Conservation (phyloP, 2,888 invertebrate species). For the Mantis religiosa region DNA sequence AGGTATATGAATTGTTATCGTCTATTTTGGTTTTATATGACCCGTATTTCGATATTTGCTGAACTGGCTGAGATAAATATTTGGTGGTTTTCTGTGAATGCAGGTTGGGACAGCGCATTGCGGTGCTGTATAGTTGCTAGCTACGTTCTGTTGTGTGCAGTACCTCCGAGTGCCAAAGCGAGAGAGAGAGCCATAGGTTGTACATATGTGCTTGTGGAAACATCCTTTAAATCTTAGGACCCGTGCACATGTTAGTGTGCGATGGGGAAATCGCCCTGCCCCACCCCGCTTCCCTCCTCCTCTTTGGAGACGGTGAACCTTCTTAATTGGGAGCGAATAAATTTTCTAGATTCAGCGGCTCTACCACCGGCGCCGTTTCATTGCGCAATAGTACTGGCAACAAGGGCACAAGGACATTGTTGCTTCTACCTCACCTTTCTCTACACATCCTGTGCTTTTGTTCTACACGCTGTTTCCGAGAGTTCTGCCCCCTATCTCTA, state of each 20-base stretch:
- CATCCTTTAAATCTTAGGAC: background rate
- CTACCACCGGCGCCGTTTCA: background rate
- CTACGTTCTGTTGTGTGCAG: no score
- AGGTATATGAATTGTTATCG: no score
- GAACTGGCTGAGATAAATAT: no score
- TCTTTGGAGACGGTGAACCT: background rate
- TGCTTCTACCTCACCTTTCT: background rate
- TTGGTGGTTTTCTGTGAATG: no score
- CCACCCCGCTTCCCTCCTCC: background rate
- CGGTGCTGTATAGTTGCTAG: no score
- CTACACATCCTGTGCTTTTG: no score
- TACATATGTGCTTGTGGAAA: background rate
- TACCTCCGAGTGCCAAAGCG: no score
- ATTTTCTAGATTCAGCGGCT: slow-evolving; percentile 1
- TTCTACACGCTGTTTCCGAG: no score
- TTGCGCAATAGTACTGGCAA: background rate
- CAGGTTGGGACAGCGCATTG: no score
- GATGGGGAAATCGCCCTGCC: background rate
- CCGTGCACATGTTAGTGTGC: slow-evolving; percentile 3
- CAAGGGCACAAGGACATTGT: background rate
- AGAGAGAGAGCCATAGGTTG: background rate
- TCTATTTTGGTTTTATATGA: no score
- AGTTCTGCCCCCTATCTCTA: no score
- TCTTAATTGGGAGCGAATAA: slow-evolving; percentile 14
- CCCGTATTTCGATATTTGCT: no score